Percentiles rank a stretch among this genome's conserved stretches.
phyloP scores from a whole-genome alignment of 2,888 invertebrate genomes.

The Macrosiphum euphorbiae region DNA sequence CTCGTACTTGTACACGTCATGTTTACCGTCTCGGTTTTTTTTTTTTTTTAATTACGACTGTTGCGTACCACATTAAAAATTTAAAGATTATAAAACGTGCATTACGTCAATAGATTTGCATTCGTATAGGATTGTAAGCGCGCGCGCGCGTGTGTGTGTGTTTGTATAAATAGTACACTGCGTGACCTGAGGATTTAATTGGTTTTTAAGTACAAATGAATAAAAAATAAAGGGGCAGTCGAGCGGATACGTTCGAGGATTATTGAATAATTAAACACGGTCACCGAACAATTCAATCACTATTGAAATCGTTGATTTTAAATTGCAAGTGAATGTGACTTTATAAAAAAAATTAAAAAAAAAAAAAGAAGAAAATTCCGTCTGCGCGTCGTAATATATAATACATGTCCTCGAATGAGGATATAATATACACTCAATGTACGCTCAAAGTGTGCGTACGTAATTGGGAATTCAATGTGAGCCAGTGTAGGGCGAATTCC shows the following conservation, averaged over 20 bases:
- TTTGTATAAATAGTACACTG: not conserved
- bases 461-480: conserved; percentile 37
- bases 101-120: not conserved
- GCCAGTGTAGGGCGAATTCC: too few species aligned
- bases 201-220: conserved; percentile 17
- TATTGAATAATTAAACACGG: conserved; percentile 46
- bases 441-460: conserved; percentile 11
- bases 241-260: conserved; percentile 31
- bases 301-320: not conserved
- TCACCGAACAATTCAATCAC: conserved; percentile 28
- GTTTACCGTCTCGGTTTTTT: not conserved
- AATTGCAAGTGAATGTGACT: conserved; percentile 13
- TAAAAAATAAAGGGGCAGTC: not conserved
- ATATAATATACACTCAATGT: not conserved
- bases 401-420: not conserved
- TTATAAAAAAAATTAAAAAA: not conserved
- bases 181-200: conserved; percentile 27
- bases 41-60: not conserved
- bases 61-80: not conserved
- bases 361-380: not conserved
- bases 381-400: not conserved
- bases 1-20: not conserved
- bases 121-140: too few species aligned
- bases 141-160: not conserved
- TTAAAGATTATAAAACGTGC: not conserved